A percentile compares a stretch with the other conserved stretches of the same genome.
These are phyloP conservation scores for Lycocerus yunnanus DNA, from an alignment of 2,888 invertebrate genomes.

Conservation along the genomic window DNA sequence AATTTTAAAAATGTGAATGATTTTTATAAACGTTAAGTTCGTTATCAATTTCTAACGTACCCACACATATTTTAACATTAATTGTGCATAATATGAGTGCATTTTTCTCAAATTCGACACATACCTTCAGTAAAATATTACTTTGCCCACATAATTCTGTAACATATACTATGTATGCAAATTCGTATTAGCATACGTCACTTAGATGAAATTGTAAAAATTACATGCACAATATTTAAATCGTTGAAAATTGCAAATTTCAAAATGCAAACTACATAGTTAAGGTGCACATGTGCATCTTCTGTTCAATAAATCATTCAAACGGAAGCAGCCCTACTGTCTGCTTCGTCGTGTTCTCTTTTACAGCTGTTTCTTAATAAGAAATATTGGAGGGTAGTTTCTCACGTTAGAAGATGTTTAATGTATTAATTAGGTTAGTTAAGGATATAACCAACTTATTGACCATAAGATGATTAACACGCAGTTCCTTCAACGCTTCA, in stretches of 20 bases:
- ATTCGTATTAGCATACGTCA: slow-evolving; percentile 23
- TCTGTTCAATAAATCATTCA: slow-evolving; percentile 50
- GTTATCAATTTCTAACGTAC: slow-evolving; percentile 18
- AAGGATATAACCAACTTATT: neutral
- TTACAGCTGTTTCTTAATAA: slow-evolving; percentile 33
- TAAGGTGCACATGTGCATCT: slow-evolving; percentile 42
- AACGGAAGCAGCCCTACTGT: slow-evolving; percentile 54
- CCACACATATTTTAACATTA: neutral
- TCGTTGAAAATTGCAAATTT: slow-evolving; percentile 20
- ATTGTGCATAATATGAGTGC: neutral
- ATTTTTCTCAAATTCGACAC: slow-evolving; percentile 3
- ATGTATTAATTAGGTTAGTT: slow-evolving; percentile 11
- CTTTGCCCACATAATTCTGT: slow-evolving; percentile 18
- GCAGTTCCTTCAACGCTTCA: neutral
- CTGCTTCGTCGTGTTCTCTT: slow-evolving; percentile 38
- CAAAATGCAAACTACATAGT: slow-evolving; percentile 24
- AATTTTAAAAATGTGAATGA: neutral
- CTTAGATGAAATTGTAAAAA: slow-evolving; percentile 2
- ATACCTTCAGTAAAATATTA: neutral
- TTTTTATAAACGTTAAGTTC: slow-evolving; percentile 18
- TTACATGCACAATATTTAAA: neutral
- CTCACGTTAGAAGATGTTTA: slow-evolving; percentile 22
- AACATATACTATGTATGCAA: slow-evolving; percentile 9
- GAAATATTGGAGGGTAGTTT: slow-evolving; percentile 28
- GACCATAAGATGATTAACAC: neutral